phyloP scores from a whole-genome alignment of 2,888 invertebrate species.

The Alloplasta piceator region DNA sequence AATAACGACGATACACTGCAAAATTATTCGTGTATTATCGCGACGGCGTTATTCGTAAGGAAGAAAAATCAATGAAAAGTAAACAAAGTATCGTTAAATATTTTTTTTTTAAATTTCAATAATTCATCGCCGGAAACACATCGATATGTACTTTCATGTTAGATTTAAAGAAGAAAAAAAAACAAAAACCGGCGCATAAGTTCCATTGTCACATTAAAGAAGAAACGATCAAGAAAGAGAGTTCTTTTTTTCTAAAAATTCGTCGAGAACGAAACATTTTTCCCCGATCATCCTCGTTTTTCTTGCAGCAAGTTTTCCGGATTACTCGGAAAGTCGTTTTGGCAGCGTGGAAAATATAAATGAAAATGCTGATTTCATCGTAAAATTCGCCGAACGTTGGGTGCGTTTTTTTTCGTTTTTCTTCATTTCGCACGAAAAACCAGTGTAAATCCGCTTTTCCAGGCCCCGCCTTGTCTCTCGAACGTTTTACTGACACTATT shows the following conservation, averaged over 20 bases:
- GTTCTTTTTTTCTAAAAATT: no score
- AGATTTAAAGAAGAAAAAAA: not conserved
- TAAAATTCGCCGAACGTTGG: no score
- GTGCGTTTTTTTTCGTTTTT: no score
- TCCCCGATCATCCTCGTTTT: no score
- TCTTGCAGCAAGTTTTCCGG: no score
- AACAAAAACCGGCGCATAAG: conserved; percentile 33
- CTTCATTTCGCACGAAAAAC: no score
- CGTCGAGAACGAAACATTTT: no score
- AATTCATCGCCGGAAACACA: conserved; percentile 36
- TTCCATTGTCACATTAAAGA: conserved; percentile 50
- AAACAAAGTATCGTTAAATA: conserved; percentile 32
- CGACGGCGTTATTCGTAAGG: conserved; percentile 4
- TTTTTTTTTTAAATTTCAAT: conserved; percentile 56
- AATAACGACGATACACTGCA: no score
- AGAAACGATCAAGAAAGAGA: not conserved
- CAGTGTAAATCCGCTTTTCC: no score
- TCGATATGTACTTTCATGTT: conserved; percentile 51
- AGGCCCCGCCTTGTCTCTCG: not conserved
- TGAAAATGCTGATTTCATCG: no score
- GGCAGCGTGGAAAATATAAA: no score
- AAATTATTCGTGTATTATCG: not conserved
- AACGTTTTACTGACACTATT: conserved; percentile 33
- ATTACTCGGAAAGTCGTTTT: no score
- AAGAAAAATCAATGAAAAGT: not conserved